These are phyloP conservation scores for Columba janthina DNA, from an alignment of 2,113 vertebrate species.

Conservation along the genomic window DNA sequence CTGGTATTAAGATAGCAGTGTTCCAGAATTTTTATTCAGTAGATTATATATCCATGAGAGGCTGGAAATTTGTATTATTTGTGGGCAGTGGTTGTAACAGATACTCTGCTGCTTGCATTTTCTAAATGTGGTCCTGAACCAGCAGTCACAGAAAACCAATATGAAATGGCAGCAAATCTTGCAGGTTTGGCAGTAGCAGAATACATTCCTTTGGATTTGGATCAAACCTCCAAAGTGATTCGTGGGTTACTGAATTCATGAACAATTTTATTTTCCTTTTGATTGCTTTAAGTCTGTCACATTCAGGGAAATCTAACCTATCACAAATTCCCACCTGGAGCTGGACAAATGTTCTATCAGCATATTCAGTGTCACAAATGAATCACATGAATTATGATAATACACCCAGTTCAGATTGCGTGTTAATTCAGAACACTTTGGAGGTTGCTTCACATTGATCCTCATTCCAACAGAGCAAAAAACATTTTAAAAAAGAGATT, in stretches of 20 bases:
- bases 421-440: neutral
- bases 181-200: conserved; percentile 30
- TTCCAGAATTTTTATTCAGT: conserved; percentile 16
- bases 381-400: neutral
- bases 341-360: neutral
- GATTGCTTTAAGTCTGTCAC: neutral
- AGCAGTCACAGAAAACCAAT: conserved; percentile 6
- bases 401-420: neutral
- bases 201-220: conserved; percentile 25
- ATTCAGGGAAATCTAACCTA: neutral
- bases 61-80: conserved; percentile 29
- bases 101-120: conserved; percentile 23
- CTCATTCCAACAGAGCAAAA: neutral
- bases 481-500: neutral
- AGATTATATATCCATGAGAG: conserved; percentile 15
- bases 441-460: neutral
- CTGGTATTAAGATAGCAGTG: neutral
- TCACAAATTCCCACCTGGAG: neutral
- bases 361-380: neutral
- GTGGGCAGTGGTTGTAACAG: conserved; percentile 22
- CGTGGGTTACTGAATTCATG: conserved; percentile 25
- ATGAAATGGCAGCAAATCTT: conserved; percentile 26
- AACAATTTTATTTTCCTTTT: conserved; percentile 3
- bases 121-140: neutral
- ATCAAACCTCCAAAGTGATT: neutral